Evolutionary conservation across 2,113 vertebrate species (phyloP).

Genomic region (Nycticryphes semicollaris): DNA sequence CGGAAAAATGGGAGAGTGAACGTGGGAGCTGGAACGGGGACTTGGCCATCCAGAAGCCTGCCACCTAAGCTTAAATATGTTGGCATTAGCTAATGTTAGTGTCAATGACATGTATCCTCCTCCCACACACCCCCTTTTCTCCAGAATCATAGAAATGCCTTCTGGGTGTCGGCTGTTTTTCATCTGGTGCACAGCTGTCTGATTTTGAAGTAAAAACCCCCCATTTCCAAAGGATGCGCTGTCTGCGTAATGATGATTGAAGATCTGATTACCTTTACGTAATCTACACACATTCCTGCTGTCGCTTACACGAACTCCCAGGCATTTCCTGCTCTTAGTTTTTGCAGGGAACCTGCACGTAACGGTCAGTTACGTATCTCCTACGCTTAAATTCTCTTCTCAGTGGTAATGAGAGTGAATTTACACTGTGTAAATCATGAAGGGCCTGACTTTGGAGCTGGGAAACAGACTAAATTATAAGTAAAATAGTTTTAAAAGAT

Average conservation of each 20-base stretch:
- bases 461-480: neutral
- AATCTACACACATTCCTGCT: neutral
- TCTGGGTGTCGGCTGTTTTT: neutral
- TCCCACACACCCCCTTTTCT: neutral
- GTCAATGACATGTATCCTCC: neutral
- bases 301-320: neutral
- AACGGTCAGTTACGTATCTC: neutral
- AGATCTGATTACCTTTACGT: neutral
- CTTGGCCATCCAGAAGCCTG: neutral
- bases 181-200: slow-evolving; percentile 23
- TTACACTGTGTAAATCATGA: neutral
- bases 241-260: neutral
- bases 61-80: neutral
- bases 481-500: neutral
- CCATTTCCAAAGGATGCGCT: neutral
- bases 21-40: neutral
- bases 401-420: neutral
- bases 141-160: neutral
- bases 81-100: neutral
- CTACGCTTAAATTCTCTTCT: neutral
- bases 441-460: neutral
- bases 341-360: neutral
- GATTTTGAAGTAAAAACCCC: neutral
- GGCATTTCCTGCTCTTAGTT: slow-evolving; percentile 34
- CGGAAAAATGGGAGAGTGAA: neutral